Evolutionary conservation across 2,888 invertebrate genomes (phyloP).

Genomic region (Euproctis similis): DNA sequence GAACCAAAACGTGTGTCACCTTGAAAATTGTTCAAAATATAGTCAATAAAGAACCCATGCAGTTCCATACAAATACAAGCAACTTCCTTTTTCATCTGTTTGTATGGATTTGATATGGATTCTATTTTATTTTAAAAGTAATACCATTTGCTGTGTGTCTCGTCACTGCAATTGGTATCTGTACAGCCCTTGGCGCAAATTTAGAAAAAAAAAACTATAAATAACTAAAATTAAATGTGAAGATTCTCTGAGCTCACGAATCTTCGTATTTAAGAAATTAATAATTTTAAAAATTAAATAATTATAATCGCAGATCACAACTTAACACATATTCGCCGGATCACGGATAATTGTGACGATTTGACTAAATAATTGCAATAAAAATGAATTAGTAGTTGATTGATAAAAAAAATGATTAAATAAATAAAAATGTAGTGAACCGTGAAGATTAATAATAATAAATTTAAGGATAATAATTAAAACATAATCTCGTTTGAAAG

Average conservation of each 20-base stretch:
- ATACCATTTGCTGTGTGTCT: conserved; percentile 24
- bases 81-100: conserved; percentile 71
- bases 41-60: conserved; percentile 52
- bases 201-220: conserved; percentile 31
- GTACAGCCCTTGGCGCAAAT: conserved; percentile 45
- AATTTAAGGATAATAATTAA: conserved; percentile 53
- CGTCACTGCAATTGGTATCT: conserved; percentile 14
- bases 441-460: conserved; percentile 42
- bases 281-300: conserved; percentile 49
- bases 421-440: conserved; percentile 46
- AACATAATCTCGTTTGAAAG: conserved; percentile 67
- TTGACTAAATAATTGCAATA: conserved; percentile 61
- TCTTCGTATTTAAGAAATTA: conserved; percentile 58
- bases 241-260: conserved; percentile 68
- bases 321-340: conserved; percentile 67
- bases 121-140: conserved; percentile 41
- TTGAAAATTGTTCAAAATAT: conserved; percentile 26
- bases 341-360: conserved; percentile 52
- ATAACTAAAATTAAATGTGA: conserved; percentile 57
- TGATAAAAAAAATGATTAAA: conserved; percentile 37
- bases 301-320: conserved; percentile 71
- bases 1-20: conserved; percentile 24
- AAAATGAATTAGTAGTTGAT: conserved; percentile 38
- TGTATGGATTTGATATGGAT: conserved; percentile 66
- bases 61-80: conserved; percentile 62